Conservation (phyloP, 2,888 invertebrate species). For the Sialis fuliginosa region DNA sequence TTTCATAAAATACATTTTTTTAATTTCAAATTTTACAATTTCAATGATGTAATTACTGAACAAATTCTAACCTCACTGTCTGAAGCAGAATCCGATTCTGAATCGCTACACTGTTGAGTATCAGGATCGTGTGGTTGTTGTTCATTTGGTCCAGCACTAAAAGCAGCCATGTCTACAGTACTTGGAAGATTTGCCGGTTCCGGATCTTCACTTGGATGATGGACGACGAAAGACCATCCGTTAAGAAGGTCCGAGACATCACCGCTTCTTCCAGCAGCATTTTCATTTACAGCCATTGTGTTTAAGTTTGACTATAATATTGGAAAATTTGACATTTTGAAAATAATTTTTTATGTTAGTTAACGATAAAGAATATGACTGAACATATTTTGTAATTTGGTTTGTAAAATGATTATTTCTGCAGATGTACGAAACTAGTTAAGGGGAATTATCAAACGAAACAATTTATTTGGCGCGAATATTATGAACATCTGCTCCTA, state of each 20-base stretch:
- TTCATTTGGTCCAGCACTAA: slow-evolving; percentile 30
- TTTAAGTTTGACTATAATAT: not conserved
- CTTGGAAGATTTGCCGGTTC: slow-evolving; percentile 43
- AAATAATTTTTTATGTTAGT: too few relatives aligned
- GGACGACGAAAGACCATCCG: slow-evolving; percentile 37
- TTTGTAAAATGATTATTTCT: too few relatives aligned
- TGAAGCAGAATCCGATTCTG: slow-evolving; percentile 41
- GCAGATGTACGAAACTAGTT: too few relatives aligned
- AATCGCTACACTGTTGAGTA: slow-evolving; percentile 20
- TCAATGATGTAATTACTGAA: too few relatives aligned
- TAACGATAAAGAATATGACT: too few relatives aligned
- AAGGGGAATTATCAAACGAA: too few relatives aligned
- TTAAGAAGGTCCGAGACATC: slow-evolving; percentile 24
- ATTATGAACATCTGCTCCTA: too few relatives aligned
- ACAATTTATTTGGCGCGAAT: too few relatives aligned
- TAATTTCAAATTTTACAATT: not conserved
- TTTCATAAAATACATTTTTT: slow-evolving; percentile 5
- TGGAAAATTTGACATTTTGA: too few relatives aligned
- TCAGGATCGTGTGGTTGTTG: slow-evolving; percentile 15
- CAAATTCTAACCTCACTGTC: slow-evolving; percentile 19
- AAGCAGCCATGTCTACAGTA: slow-evolving; percentile 47
- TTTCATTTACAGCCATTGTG: slow-evolving; percentile 25
- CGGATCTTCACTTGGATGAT: slow-evolving; percentile 38
- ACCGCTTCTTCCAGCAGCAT: slow-evolving; percentile 10
- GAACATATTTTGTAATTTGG: too few relatives aligned